Evolutionary conservation across 30 jellyfish, hydroid and myxozoan genomes (phyloP).

Genomic region (Turritopsis dohrnii): DNA sequence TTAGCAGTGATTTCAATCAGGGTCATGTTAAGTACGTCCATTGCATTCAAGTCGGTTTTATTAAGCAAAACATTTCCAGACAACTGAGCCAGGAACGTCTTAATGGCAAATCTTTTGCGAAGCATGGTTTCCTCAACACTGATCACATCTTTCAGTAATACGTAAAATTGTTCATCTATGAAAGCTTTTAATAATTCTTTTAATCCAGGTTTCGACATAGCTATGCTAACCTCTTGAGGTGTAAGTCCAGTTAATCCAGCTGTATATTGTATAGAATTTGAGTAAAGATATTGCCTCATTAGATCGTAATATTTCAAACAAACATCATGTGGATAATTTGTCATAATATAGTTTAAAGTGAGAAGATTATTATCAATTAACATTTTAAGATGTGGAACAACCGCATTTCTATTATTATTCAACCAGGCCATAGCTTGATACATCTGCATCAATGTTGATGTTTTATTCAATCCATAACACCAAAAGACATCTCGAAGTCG

Average conservation of each 20-base stretch:
- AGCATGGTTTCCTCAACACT: not conserved
- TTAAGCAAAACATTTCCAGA: not conserved
- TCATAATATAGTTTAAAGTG: not conserved
- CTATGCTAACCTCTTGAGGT: not conserved
- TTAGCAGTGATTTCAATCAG: not conserved
- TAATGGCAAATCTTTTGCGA: not conserved
- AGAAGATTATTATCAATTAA: not conserved
- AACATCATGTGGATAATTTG: not conserved
- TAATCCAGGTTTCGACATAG: not conserved
- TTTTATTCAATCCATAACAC: not conserved
- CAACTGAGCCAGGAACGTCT: not conserved
- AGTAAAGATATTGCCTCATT: not conserved
- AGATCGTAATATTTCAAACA: not conserved
- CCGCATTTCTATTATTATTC: not conserved
- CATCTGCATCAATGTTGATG: not conserved
- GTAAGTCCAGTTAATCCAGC: not conserved
- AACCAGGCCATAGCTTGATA: not conserved
- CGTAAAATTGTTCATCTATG: not conserved
- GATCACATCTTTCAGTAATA: not conserved
- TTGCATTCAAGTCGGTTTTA: not conserved
- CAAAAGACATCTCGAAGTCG: not conserved
- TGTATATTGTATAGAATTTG: not conserved
- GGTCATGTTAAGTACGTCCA: not conserved
- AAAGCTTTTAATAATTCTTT: not conserved
- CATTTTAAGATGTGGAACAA: not conserved